phyloP scores from a whole-genome alignment of 2,888 invertebrate genomes.

The Tetragonula carbonaria region DNA sequence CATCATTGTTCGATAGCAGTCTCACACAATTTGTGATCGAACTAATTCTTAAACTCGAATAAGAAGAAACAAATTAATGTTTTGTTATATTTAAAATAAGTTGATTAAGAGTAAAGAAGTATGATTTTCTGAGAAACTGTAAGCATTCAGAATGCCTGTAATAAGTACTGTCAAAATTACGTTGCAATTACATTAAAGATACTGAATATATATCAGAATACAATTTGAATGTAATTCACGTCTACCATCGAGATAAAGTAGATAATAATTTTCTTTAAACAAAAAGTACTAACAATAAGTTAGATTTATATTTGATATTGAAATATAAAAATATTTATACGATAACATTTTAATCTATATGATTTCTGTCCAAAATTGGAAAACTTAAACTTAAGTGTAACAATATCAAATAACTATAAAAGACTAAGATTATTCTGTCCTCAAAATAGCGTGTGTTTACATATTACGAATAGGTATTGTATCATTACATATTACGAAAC shows the following conservation, averaged over 20 bases:
- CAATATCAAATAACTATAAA: slow-evolving; percentile 10
- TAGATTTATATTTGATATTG: slow-evolving; percentile 20
- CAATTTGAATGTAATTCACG: slow-evolving; percentile 1
- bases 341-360: slow-evolving; percentile 17
- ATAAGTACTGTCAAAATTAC: slow-evolving; percentile 41
- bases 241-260: not conserved
- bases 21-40: slow-evolving; percentile 4
- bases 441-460: not conserved
- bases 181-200: not conserved
- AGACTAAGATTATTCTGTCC: slow-evolving; percentile 29
- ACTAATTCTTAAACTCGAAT: not conserved
- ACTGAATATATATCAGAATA: slow-evolving; percentile 4
- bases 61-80: slow-evolving; percentile 13
- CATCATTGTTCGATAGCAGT: slow-evolving; percentile 5
- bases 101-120: slow-evolving; percentile 32
- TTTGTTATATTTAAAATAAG: slow-evolving; percentile 8
- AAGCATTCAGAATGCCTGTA: slow-evolving; percentile 20
- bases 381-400: slow-evolving; percentile 29
- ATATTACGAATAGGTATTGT: not conserved
- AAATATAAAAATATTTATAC: slow-evolving; percentile 46
- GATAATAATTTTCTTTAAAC: slow-evolving; percentile 9
- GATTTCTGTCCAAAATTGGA: not conserved
- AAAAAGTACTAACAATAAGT: slow-evolving; percentile 9
- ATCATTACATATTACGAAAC: slow-evolving; percentile 4
- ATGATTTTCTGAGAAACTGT: not conserved